These are phyloP conservation scores for Sinella curviseta DNA, from an alignment of 1,140 invertebrate genomes.

Conservation along the genomic window DNA sequence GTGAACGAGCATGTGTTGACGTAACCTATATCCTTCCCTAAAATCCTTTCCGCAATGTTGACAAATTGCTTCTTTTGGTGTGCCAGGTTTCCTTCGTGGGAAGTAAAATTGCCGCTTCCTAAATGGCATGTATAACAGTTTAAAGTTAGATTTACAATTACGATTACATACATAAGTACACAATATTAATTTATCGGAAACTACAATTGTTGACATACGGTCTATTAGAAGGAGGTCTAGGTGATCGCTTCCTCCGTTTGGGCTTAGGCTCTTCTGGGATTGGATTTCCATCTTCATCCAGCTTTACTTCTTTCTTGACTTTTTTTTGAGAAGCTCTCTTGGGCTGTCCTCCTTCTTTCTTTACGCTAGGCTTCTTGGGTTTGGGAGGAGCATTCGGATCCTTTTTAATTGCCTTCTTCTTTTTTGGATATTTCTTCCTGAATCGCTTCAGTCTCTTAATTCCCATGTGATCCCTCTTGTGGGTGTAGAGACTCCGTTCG, in stretches of 20 bases:
- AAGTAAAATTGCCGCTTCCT: background rate
- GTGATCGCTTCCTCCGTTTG: background rate
- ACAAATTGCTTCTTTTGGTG: background rate
- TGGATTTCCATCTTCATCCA: background rate
- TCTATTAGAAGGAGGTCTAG: background rate
- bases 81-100: background rate
- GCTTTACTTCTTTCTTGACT: background rate
- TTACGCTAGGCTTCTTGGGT: background rate
- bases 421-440: background rate
- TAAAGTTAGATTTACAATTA: too few species aligned
- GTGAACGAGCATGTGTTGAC: background rate
- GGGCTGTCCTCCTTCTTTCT: background rate
- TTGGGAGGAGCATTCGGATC: background rate
- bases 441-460: background rate
- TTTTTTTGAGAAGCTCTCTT: background rate
- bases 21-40: background rate
- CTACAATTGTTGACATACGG: background rate
- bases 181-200: background rate
- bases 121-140: background rate
- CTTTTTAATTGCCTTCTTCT: conserved; percentile 1
- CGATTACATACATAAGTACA: too few species aligned
- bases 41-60: background rate
- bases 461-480: conserved; percentile 9
- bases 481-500: background rate
- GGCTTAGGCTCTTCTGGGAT: background rate